Base-by-base conservation (phyloP, 2,113 vertebrate species). In the Geothlypis trichas region DNA sequence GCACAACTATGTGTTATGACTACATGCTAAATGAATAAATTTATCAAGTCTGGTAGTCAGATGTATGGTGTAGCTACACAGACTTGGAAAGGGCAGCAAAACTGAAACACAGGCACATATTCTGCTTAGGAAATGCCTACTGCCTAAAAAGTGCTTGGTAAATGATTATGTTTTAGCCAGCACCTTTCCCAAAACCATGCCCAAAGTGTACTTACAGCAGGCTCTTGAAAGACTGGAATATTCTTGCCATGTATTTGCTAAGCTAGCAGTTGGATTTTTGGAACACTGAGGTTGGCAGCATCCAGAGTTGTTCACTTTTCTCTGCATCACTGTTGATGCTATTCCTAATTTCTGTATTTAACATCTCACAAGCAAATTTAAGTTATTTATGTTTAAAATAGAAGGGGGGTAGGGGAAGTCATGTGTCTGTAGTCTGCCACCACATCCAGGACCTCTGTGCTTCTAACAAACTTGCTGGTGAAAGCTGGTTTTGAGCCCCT, bases 401-500 rank as follows among this genome's bases (percentile, higher is more conserved):
- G 81, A 86, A 86, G 47, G 30, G 30, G n/a, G 18, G 47, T 44
- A 69, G 44, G 68, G 44, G 47, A 92, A 73, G n/a, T 86, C 57
- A 83, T 4, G 0, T 78, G 51, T 76, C 68, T 72, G 27, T 72
- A 55, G 61, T 77, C 49, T 67, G 62, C 52, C 35, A 58, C 41
- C 62, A 44, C 47, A 30, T 69, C 54, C 75, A 83, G 87, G 35
- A 66, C 71, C 57, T 62, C 71, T 84, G 72, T 86, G 93, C 62
- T 89, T 87, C 59, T 89, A 67, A 62, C 71, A 81, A 62, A 82
- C 22, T 35, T 78, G 90, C 92, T 96, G 84, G 82, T 96, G 90
- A 87, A 94, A 80, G 73, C 58, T 46, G 59, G 61, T 78, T 94
- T 49, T 69, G 46, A 90, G 89, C 51, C 68, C 16, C 72, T 81